A percentile compares a stretch with the other conserved stretches of the same genome.
Evolutionary conservation across 2,113 vertebrate genomes (phyloP).

Genomic region (Tachuris rubrigastra): DNA sequence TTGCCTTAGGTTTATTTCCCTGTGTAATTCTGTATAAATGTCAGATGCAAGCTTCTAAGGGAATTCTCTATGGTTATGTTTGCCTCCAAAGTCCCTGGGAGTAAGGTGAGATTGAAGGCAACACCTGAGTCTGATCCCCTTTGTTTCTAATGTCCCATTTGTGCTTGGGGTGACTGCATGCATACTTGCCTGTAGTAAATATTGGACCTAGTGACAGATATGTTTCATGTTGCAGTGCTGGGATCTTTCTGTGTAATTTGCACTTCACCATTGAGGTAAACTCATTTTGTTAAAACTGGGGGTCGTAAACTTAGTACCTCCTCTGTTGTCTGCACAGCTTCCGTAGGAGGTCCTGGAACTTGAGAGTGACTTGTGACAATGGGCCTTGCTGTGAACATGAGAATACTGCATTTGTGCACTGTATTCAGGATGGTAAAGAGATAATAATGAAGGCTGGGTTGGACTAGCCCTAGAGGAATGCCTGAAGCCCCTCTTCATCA

Average conservation of each 20-base stretch:
- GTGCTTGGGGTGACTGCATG: background rate
- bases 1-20: background rate
- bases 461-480: background rate
- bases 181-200: background rate
- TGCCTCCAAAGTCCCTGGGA: background rate
- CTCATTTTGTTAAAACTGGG: background rate
- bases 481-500: background rate
- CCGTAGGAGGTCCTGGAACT: background rate
- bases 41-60: background rate
- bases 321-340: background rate
- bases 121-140: background rate
- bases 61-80: background rate
- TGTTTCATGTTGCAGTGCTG: background rate
- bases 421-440: background rate
- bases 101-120: background rate
- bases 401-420: background rate
- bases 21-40: background rate
- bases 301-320: rapidly evolving
- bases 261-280: background rate
- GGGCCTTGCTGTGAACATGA: background rate
- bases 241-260: rapidly evolving
- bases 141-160: background rate
- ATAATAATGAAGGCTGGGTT: background rate
- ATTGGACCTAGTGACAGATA: background rate
- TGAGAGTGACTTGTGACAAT: background rate